These are phyloP conservation scores for Rhopilema esculentum DNA, from an alignment of 30 jellyfish, hydroid and myxozoan genomes.

Conservation along the genomic window DNA sequence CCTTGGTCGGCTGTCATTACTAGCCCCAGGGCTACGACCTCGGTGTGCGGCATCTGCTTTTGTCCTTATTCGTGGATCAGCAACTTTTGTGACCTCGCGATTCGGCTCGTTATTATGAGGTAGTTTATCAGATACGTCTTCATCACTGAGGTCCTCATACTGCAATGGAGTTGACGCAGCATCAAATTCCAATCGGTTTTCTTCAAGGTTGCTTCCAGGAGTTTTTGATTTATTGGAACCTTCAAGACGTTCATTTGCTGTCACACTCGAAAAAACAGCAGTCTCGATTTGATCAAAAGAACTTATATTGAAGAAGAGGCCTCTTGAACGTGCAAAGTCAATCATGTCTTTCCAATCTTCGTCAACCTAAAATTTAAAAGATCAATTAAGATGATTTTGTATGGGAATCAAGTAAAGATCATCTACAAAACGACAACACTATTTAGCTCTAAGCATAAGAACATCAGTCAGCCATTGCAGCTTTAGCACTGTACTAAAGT, in stretches of 20 bases:
- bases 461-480: too few relatives aligned
- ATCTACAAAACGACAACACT: too few relatives aligned
- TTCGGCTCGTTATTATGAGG: not conserved
- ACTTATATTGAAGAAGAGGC: constrained; percentile 52
- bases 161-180: constrained; percentile 5
- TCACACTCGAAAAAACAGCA: constrained; percentile 22
- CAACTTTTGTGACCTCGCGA: not conserved
- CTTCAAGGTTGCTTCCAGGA: not conserved
- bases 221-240: not conserved
- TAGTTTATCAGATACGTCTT: not conserved
- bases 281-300: constrained; percentile 38
- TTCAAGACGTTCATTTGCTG: not conserved
- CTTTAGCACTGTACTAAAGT: too few relatives aligned
- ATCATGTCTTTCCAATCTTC: constrained; percentile 89
- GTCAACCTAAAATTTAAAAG: constrained; percentile 60
- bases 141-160: constrained; percentile 25
- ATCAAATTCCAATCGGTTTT: not conserved
- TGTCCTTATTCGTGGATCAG: too few relatives aligned
- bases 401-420: not conserved
- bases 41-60: not conserved
- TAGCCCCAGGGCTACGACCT: not conserved
- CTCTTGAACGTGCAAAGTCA: constrained; percentile 74
- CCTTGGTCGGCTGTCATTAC: not conserved
- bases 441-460: too few relatives aligned
- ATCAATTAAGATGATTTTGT: not conserved